Conservation (phyloP, 2,113 vertebrate genomes). For the Odobenus rosmarus region DNA sequence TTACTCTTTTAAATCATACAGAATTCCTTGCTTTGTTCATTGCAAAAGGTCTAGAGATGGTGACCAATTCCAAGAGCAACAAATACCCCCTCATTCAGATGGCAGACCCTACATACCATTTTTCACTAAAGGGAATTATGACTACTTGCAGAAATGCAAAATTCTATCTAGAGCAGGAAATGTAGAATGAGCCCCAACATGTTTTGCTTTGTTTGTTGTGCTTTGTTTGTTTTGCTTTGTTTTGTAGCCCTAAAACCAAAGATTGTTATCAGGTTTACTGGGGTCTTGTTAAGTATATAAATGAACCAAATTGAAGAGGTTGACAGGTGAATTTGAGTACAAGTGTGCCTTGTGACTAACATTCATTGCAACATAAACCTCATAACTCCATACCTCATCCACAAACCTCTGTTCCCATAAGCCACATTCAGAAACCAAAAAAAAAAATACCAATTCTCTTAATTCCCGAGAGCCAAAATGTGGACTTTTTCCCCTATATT, state of each 20-base stretch:
- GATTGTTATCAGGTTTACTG: neutral
- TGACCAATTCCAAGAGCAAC: neutral
- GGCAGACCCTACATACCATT: neutral
- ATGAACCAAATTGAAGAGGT: neutral
- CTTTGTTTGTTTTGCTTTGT: neutral
- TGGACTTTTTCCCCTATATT: fast-evolving
- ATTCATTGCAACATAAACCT: neutral
- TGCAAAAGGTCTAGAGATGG: neutral
- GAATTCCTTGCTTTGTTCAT: neutral
- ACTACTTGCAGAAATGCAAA: neutral
- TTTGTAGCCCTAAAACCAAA: neutral
- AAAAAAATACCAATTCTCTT: neutral
- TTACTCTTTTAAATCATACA: neutral
- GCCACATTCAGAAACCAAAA: neutral
- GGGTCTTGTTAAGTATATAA: neutral
- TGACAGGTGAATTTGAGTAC: neutral
- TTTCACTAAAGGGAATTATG: neutral
- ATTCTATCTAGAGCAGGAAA: neutral
- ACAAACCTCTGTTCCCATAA: neutral
- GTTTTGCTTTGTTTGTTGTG: neutral
- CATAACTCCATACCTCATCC: neutral
- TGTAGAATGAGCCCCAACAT: neutral
- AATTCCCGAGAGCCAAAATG: neutral
- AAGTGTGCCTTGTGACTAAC: neutral
- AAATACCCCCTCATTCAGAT: neutral